Evolutionary conservation across 2,797 vertebrate genomes (phyloP).

Genomic region (Ptychadena robeensis): DNA sequence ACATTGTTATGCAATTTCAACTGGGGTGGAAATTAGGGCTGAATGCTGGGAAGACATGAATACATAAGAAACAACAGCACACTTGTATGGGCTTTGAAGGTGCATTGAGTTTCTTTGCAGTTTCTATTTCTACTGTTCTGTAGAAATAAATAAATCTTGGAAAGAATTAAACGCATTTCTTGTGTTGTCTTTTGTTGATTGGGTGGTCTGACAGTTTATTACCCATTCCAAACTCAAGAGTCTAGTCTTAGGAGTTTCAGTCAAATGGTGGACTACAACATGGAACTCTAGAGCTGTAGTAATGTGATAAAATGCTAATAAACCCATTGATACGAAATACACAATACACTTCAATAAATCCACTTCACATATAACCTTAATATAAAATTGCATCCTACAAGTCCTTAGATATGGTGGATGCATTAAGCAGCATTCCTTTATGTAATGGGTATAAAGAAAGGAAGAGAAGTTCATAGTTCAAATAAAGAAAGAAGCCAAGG

Average conservation of each 20-base stretch:
- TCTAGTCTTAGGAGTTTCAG: background rate
- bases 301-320: background rate
- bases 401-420: background rate
- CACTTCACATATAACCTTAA: background rate
- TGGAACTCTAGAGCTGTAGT: background rate
- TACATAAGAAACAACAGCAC: conserved; percentile 26
- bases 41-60: conserved; percentile 15
- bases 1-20: conserved; percentile 56
- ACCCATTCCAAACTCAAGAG: background rate
- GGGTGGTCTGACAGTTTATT: background rate
- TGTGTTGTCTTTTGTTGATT: background rate
- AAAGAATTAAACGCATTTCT: conserved; percentile 45
- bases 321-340: background rate
- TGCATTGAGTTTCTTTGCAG: conserved; percentile 31
- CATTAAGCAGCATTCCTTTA: too few relatives aligned
- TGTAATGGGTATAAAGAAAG: too few relatives aligned
- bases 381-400: background rate
- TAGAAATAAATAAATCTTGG: conserved; percentile 37
- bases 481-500: too few relatives aligned
- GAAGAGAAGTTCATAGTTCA: too few relatives aligned
- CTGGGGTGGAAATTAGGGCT: conserved; percentile 38
- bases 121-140: background rate
- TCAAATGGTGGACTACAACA: background rate
- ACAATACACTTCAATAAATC: background rate
- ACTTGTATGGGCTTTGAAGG: conserved; percentile 40